These are phyloP conservation scores for Oscheius sp. DNA, from an alignment of 2,888 invertebrate genomes.

Conservation along the genomic window DNA sequence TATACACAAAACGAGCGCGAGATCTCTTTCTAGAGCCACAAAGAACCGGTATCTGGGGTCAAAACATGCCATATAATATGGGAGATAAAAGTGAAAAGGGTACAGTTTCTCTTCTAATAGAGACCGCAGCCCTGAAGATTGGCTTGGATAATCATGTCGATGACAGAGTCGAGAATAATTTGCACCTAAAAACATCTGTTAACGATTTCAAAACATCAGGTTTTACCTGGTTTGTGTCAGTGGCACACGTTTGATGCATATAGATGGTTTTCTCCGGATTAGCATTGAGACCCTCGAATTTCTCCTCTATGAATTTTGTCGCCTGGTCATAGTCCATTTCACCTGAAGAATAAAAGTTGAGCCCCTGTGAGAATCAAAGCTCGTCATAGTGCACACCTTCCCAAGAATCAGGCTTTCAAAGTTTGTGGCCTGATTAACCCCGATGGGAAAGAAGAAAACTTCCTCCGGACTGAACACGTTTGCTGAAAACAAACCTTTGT, in stretches of 20 bases:
- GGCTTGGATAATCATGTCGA: slow-evolving; percentile 73
- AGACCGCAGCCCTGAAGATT: slow-evolving; percentile 73
- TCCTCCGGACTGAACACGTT: no score
- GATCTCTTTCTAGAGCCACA: neutral
- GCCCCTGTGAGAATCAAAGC: no score
- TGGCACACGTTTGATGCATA: slow-evolving; percentile 69
- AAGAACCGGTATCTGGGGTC: slow-evolving; percentile 5
- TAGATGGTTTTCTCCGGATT: slow-evolving; percentile 99
- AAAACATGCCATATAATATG: neutral
- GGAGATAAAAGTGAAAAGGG: slow-evolving; percentile 1
- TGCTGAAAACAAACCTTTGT: slow-evolving; percentile 64
- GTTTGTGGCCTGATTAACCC: no score
- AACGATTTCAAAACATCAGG: no score
- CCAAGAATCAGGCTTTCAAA: no score
- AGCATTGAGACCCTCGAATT: slow-evolving; percentile 99
- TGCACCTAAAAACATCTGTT: slow-evolving; percentile 43
- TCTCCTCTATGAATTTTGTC: slow-evolving; percentile 98
- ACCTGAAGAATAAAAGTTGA: slow-evolving; percentile 77
- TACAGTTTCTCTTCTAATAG: slow-evolving; percentile 51
- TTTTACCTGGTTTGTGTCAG: slow-evolving; percentile 63
- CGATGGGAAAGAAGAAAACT: no score
- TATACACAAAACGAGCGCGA: neutral
- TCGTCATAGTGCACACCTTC: no score
- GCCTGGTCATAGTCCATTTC: slow-evolving; percentile 96
- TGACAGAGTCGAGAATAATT: slow-evolving; percentile 71